These are phyloP conservation scores for Rhopilema esculentum DNA, from an alignment of 30 jellyfish, hydroid and myxozoan genomes.

Conservation along the genomic window DNA sequence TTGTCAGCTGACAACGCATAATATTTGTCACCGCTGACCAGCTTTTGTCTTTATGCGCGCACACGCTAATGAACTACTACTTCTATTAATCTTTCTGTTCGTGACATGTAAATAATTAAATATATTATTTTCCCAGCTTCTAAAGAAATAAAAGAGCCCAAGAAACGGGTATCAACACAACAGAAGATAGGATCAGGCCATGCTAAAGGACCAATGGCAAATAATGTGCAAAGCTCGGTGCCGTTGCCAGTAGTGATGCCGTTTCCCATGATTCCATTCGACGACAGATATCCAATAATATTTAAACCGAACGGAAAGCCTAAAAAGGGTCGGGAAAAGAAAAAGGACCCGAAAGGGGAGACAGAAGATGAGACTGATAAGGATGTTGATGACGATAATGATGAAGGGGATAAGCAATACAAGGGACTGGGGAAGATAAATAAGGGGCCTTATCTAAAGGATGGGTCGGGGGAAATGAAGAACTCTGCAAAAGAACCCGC, in stretches of 20 bases:
- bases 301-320: constrained; percentile 61
- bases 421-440: constrained; percentile 44
- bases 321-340: constrained; percentile 57
- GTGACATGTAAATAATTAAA: not conserved
- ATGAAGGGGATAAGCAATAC: constrained; percentile 60
- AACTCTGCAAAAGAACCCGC: not conserved
- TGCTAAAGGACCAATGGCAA: constrained; percentile 92
- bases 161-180: constrained; percentile 67
- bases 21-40: no score
- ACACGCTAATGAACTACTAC: no score
- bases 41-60: no score
- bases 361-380: constrained; percentile 74
- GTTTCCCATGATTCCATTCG: constrained; percentile 82
- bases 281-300: constrained; percentile 57
- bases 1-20: no score
- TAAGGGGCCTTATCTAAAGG: constrained; percentile 3
- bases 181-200: constrained; percentile 71
- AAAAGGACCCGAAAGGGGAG: constrained; percentile 79
- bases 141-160: constrained; percentile 34
- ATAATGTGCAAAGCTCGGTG: constrained; percentile 51
- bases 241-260: constrained; percentile 89
- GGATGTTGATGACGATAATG: constrained; percentile 66
- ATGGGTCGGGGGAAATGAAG: not conserved
- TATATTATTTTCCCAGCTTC: constrained; percentile 2
- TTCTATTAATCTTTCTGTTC: not conserved